Percentiles rank a stretch among this genome's conserved stretches.
Conservation (phyloP, 2,113 vertebrate species). For the Cyanistes caeruleus region DNA sequence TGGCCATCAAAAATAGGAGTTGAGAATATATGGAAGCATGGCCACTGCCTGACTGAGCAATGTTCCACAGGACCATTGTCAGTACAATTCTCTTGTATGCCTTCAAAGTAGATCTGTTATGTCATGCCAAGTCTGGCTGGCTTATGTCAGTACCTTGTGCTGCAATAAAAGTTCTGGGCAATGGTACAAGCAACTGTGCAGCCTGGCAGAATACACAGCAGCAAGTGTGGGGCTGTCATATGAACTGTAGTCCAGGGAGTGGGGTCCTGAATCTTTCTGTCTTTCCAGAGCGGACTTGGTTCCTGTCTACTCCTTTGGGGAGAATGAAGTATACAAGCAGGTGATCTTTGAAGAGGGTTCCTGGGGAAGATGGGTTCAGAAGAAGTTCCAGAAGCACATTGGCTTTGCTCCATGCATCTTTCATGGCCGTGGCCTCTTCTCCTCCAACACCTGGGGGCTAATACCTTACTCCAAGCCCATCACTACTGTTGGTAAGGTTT, state of each 20-base stretch:
- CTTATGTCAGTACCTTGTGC: background rate
- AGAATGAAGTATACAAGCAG: conserved; percentile 93
- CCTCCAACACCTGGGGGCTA: conserved; percentile 85
- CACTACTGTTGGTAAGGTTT: conserved; percentile 87
- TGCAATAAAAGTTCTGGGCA: background rate
- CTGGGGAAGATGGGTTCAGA: conserved; percentile 85
- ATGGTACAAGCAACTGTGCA: background rate
- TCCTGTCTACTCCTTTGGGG: conserved; percentile 93
- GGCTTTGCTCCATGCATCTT: conserved; percentile 95
- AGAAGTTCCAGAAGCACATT: conserved; percentile 89
- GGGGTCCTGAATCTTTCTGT: background rate
- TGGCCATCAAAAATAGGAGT: background rate
- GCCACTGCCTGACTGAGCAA: background rate
- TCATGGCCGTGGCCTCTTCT: conserved; percentile 92
- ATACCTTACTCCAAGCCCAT: conserved; percentile 92
- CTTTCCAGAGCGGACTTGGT: conserved; percentile 88
- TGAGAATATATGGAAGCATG: background rate
- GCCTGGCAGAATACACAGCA: background rate
- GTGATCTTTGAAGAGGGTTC: conserved; percentile 90
- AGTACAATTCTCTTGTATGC: background rate
- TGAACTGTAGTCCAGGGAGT: rapidly evolving
- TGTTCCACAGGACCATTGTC: background rate
- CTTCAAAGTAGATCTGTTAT: rapidly evolving
- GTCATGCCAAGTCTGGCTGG: background rate
- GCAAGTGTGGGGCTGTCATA: background rate